A percentile compares a stretch with the other conserved stretches of the same genome.
phyloP scores from a whole-genome alignment of 2,888 invertebrate species.

The Scaptomyza reducta region DNA sequence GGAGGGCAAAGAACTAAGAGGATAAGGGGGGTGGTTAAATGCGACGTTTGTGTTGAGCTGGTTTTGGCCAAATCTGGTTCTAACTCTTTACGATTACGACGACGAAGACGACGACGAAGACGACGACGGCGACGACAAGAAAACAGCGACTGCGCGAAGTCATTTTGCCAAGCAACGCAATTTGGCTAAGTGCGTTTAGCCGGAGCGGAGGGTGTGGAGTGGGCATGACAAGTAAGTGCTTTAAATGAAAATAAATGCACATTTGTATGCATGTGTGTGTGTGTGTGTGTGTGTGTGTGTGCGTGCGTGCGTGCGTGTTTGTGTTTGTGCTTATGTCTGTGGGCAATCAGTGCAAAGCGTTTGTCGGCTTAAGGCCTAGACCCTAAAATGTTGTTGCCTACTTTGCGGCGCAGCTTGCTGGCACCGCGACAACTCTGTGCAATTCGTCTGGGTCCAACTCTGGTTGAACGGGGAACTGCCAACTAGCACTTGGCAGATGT shows the following conservation, averaged over 20 bases:
- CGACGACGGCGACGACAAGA: constrained; percentile 22
- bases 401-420: constrained; percentile 37
- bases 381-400: constrained; percentile 58
- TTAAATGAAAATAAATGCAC: constrained; percentile 65
- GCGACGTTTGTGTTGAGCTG: constrained; percentile 28
- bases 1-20: too few species aligned
- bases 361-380: constrained; percentile 58
- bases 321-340: constrained; percentile 17
- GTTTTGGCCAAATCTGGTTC: constrained; percentile 69
- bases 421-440: constrained; percentile 30
- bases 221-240: constrained; percentile 28
- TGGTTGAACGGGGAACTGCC: constrained; percentile 32
- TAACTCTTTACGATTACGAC: constrained; percentile 63
- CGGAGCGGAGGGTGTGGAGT: not conserved
- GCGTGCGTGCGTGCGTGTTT: constrained; percentile 16
- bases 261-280: constrained; percentile 16
- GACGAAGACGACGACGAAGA: constrained; percentile 15
- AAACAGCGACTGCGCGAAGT: constrained; percentile 60
- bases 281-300: constrained; percentile 5
- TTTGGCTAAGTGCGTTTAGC: constrained; percentile 70
- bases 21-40: not conserved
- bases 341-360: constrained; percentile 67
- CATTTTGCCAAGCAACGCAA: constrained; percentile 69
- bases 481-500: constrained; percentile 62
- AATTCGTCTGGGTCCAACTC: constrained; percentile 14